Base-by-base conservation (phyloP, 92 coral and sea anemone species). In the Phenganax subtilis region DNA sequence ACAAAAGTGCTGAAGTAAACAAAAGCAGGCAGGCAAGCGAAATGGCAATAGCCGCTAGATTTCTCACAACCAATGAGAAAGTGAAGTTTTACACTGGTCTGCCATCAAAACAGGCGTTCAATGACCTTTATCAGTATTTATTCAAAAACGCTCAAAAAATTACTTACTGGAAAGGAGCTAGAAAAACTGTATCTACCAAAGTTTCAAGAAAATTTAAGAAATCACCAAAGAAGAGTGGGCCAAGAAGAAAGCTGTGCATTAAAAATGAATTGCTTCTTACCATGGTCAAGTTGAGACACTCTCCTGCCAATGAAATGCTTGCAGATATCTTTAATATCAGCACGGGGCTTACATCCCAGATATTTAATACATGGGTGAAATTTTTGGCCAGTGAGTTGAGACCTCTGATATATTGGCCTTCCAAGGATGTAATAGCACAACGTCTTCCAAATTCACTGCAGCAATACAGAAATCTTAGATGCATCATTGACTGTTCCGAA, bases 341-440 rank as follows among this genome's bases (percentile, higher is more conserved):
- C 63, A 51, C 67, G 10, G 63, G 86, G 8, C 77, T 76, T 17
- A 82, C 80, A 11, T 86, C 88, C 3, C 83, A 83, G 56, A 88
- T 88, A 68, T 86, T 81, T 61, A 87, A 84, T 56, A 90, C 93
- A 15, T 87, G 92, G 90, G 75, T 89, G 9, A 89, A 81, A 17
- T 85, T 90, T 54, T 28, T 88, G 53, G 84, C 93, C 31, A 76
- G 75, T 69, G 87, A 86, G 54, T 58, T 90, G 75, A 79, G 79
- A 37, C 47, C 47, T 37, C 47, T 37, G 47, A 37, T 37, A 37
- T 37, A 37, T 37, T 37, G 47, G 47, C 47, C 47, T 37, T 37
- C 47, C 47, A 37, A 37, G 47, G 47, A 37, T 37, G 47, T 5
- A 37, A 37, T 37, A 37, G 47, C 47, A 5, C 47, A 37, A 37